phyloP scores from a whole-genome alignment of 2,797 vertebrate species.

The Acropternis orthonyx region DNA sequence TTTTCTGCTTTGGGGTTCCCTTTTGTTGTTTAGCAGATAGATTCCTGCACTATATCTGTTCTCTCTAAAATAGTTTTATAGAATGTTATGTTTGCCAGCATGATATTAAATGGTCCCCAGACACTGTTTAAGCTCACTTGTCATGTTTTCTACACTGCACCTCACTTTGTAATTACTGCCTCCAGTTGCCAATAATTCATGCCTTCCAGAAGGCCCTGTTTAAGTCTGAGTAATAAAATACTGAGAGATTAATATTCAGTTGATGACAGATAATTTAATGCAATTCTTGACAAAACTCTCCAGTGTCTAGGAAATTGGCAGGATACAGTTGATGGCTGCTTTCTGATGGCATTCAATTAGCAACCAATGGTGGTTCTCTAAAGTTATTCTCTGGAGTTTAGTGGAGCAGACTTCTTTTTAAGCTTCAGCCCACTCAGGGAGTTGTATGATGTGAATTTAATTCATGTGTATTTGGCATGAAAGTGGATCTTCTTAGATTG shows the following conservation, averaged over 20 bases:
- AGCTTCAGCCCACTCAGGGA: neutral
- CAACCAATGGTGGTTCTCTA: neutral
- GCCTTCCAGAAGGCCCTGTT: constrained; percentile 38
- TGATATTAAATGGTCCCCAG: neutral
- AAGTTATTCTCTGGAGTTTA: neutral
- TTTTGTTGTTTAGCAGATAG: neutral
- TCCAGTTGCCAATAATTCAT: constrained; percentile 28
- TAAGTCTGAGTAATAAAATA: constrained; percentile 8
- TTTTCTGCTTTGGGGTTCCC: neutral
- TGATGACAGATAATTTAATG: constrained; percentile 37
- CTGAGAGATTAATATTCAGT: neutral
- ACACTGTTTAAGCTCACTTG: neutral
- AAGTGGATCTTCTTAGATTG: neutral
- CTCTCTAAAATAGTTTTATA: neutral
- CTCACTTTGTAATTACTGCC: constrained; percentile 33
- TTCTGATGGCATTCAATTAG: constrained; percentile 38
- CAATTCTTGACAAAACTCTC: neutral
- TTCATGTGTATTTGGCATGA: neutral
- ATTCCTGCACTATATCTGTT: neutral
- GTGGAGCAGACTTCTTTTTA: neutral
- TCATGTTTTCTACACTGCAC: constrained; percentile 17
- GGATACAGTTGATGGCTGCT: neutral
- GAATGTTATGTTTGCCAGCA: constrained; percentile 6
- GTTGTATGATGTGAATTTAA: neutral
- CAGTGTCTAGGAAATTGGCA: neutral